phyloP scores from a whole-genome alignment of 2,888 invertebrate species.

The Amiota communis region DNA sequence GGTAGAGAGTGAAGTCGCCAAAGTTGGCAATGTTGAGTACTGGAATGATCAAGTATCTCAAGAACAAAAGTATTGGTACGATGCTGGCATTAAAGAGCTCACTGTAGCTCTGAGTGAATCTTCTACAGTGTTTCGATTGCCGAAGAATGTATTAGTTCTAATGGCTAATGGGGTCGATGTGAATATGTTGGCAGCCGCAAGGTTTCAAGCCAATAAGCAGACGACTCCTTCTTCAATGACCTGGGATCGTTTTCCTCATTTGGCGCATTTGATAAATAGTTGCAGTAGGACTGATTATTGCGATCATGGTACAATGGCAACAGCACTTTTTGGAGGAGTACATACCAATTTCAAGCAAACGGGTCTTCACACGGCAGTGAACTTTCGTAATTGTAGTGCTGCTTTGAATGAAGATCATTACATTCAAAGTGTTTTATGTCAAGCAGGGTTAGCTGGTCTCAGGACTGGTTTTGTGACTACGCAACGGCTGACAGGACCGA shows the following conservation, averaged over 20 bases:
- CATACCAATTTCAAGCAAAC: constrained; percentile 83
- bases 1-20: constrained; percentile 59
- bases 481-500: constrained; percentile 88
- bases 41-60: constrained; percentile 56
- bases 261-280: constrained; percentile 89
- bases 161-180: constrained; percentile 91
- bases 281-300: constrained; percentile 86
- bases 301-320: constrained; percentile 88
- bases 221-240: constrained; percentile 70
- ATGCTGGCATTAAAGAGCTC: constrained; percentile 74
- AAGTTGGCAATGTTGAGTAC: constrained; percentile 55
- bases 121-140: constrained; percentile 72
- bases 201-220: constrained; percentile 67
- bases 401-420: constrained; percentile 75
- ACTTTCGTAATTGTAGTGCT: constrained; percentile 76
- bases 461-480: constrained; percentile 90
- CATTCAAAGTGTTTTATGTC: constrained; percentile 78
- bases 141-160: constrained; percentile 85
- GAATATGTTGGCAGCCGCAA: constrained; percentile 81
- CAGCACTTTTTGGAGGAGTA: constrained; percentile 86
- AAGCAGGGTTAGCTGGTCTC: constrained; percentile 83
- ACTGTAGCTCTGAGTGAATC: constrained; percentile 75
- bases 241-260: constrained; percentile 87
- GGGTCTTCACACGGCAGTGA: constrained; percentile 81
- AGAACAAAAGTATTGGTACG: constrained; percentile 72